Evolutionary conservation across 2,113 vertebrate genomes (phyloP), one percentile per base, ranked within the genome.

Genomic region (Tretioscincus oriximinensis): DNA sequence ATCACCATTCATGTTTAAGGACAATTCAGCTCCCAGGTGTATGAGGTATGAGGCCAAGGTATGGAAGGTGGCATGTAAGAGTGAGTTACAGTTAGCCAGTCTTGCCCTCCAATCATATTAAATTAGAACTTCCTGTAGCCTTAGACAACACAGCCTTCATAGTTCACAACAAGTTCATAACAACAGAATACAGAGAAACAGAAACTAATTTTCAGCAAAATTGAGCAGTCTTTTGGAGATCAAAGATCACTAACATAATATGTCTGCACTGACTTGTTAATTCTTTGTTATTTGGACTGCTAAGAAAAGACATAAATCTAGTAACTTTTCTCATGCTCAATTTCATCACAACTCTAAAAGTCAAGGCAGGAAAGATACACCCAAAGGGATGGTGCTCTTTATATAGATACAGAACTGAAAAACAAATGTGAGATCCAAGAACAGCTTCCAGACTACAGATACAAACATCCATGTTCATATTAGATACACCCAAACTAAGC

Each of bases 141-240:
- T 51, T 8, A 51, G 49, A 9, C 12, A 51, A 14, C 49, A 51
- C 49, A 51, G 49, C 49, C 49, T 51, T 51, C 4, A 51, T 51
- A 14, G 49, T 51, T 51, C 49, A 14, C 3, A 51, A 9, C 49
- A 9, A 51, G 49, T 51, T 51, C 12, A 14, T 51, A 51, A 51
- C 49, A 63, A 22, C 0, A 73, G 86, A 84, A 9, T 73, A 47
- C 28, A 88, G 72, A 63, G 74, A 88, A 87, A 80, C 20, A 8
- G 35, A 41, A 41, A 41, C 35, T 41, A 24, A 5, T 4, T 72
- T 82, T 86, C 80, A 78, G 49, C 76, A 73, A 45, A 29, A 79
- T 1, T 7, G 80, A 41, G 77, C 10, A 64, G 8, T 24, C 58
- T 72, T 72, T 5, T 69, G 7, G 24, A 61, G 69, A 66, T 16